Percentiles rank a stretch among this genome's conserved stretches.
These are phyloP conservation scores for Bombus superbus DNA, from an alignment of 1,140 invertebrate species.

Conservation along the genomic window DNA sequence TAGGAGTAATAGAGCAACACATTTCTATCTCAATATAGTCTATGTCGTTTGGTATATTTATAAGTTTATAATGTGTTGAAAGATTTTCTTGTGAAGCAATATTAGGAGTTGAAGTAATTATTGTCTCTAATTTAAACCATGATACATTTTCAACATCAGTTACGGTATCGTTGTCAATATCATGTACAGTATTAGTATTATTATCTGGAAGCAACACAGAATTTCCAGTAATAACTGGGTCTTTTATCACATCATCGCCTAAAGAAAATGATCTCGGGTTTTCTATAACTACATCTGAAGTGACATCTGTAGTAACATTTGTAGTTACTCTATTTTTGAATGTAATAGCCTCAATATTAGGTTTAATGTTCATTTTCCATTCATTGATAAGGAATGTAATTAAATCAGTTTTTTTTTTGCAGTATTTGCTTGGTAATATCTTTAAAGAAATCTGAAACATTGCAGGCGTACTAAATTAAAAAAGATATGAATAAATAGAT, in stretches of 20 bases:
- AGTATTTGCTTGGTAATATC: conserved; percentile 10
- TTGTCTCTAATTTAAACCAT: not conserved
- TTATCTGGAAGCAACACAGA: not conserved
- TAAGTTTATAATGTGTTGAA: conserved; percentile 13
- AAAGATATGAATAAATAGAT: not conserved
- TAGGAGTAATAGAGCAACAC: conserved; percentile 14
- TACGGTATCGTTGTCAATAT: not conserved
- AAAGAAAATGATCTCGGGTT: not conserved
- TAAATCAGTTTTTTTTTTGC: conserved; percentile 21
- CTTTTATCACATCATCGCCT: not conserved
- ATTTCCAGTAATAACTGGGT: conserved; percentile 43
- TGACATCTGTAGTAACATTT: not conserved
- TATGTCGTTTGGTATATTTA: conserved; percentile 48
- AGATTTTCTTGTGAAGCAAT: conserved; percentile 20
- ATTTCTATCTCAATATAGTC: conserved; percentile 64
- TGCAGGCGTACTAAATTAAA: not conserved
- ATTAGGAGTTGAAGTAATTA: conserved; percentile 47
- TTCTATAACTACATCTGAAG: not conserved
- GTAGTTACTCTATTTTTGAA: not conserved
- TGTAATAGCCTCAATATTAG: not conserved
- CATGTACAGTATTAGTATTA: not conserved
- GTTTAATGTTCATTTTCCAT: conserved; percentile 33
- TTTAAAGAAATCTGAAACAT: conserved; percentile 50
- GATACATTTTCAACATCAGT: conserved; percentile 31
- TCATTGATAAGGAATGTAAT: conserved; percentile 43